A percentile compares a stretch with the other conserved stretches of the same genome.
Evolutionary conservation across 2,888 invertebrate genomes (phyloP).

Genomic region (Brachynemurus nebulosus): DNA sequence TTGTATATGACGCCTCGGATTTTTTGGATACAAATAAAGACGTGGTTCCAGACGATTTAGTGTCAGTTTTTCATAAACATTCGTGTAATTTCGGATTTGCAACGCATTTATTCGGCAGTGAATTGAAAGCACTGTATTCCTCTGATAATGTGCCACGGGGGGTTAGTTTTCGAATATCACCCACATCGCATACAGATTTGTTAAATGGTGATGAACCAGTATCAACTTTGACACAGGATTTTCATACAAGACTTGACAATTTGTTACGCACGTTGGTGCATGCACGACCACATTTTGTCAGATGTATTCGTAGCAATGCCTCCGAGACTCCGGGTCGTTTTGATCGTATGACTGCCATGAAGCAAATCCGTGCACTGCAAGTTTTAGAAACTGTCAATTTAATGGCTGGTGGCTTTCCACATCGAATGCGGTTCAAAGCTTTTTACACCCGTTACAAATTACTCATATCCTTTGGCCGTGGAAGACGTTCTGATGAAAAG

Average conservation of each 20-base stretch:
- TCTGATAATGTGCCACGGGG: conserved; percentile 61
- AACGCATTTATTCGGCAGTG: conserved; percentile 87
- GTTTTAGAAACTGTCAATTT: conserved; percentile 87
- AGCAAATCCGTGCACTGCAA: conserved; percentile 79
- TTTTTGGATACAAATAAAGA: conserved; percentile 88
- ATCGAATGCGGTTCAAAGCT: conserved; percentile 87
- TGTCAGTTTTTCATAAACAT: conserved; percentile 84
- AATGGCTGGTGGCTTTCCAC: conserved; percentile 91
- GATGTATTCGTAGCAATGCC: conserved; percentile 80
- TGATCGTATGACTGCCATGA: conserved; percentile 69
- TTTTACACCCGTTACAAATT: conserved; percentile 77
- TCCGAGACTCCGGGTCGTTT: conserved; percentile 70
- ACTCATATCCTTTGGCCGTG: conserved; percentile 63
- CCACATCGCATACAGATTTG: conserved; percentile 72
- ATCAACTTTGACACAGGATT: conserved; percentile 86
- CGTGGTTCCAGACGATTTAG: conserved; percentile 80
- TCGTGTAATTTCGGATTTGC: conserved; percentile 95
- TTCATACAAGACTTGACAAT: conserved; percentile 87
- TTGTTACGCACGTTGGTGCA: conserved; percentile 81
- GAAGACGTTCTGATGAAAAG: conserved; percentile 54
- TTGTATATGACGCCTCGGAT: conserved; percentile 77
- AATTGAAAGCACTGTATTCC: conserved; percentile 69
- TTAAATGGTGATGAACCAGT: conserved; percentile 74
- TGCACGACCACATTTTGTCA: conserved; percentile 87
- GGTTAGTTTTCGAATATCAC: conserved; percentile 76